Percentiles rank a stretch among this genome's conserved stretches.
These are phyloP conservation scores for Salvelinus fontinalis DNA, from an alignment of 2,113 vertebrate genomes.

Conservation along the genomic window DNA sequence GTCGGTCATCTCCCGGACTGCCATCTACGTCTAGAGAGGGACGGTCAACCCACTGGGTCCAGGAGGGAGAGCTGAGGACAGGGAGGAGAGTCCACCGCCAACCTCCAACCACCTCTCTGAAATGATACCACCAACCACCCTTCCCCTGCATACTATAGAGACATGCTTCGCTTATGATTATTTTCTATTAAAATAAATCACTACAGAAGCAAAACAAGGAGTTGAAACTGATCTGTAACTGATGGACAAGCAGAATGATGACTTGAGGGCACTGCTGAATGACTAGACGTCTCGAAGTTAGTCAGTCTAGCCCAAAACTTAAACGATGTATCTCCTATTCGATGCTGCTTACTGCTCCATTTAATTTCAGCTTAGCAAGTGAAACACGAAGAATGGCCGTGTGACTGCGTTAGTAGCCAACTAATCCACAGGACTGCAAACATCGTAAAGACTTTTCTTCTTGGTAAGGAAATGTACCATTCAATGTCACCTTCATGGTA, in stretches of 20 bases:
- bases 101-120: background rate
- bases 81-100: background rate
- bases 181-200: background rate
- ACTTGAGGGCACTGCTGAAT: no score
- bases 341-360: conserved; percentile 43
- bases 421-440: conserved; percentile 12
- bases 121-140: conserved; percentile 27
- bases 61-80: conserved; percentile 24
- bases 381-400: conserved; percentile 21
- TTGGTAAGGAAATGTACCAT: background rate
- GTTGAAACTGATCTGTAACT: no score
- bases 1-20: conserved; percentile 86
- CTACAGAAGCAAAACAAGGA: conserved; percentile 6
- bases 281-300: no score
- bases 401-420: conserved; percentile 48
- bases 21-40: conserved; percentile 79
- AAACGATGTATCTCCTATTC: conserved; percentile 11
- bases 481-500: background rate
- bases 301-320: background rate
- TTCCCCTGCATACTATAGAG: conserved; percentile 25
- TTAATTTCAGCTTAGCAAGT: conserved; percentile 55
- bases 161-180: conserved; percentile 8
- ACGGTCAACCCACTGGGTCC: background rate
- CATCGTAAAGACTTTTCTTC: background rate
- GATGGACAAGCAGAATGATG: no score